Conservation (phyloP, 1,140 invertebrate species). For the Drepana arcuata region DNA sequence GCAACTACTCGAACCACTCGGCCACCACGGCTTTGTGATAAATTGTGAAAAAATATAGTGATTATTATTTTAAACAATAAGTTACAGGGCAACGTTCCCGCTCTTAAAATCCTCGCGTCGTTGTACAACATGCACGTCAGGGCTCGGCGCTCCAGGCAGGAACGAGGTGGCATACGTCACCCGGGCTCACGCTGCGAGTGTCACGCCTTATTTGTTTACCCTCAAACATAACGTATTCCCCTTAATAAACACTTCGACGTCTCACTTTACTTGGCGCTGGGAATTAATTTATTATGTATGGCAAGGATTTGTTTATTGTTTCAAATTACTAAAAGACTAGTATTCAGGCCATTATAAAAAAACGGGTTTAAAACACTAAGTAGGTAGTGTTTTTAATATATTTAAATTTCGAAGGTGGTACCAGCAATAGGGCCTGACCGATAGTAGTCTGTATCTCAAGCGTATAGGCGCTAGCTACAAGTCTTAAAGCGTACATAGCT, state of each 20-base stretch:
- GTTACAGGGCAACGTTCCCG: no score
- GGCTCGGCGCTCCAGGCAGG: slow-evolving; percentile 23
- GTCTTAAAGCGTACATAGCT: no score
- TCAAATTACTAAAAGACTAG: no score
- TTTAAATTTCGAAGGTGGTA: background rate
- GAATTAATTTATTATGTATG: background rate
- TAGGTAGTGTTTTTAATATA: background rate
- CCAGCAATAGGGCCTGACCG: background rate
- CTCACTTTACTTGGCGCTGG: background rate
- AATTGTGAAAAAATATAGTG: slow-evolving; percentile 21
- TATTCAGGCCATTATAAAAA: background rate
- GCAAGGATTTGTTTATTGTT: no score
- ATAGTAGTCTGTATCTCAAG: background rate
- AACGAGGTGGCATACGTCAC: slow-evolving; percentile 30
- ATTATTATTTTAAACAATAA: slow-evolving; percentile 32
- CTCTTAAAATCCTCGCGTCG: no score
- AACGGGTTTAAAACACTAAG: background rate
- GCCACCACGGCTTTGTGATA: no score
- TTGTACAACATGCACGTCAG: no score
- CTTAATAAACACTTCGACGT: slow-evolving; percentile 2
- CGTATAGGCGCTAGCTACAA: no score
- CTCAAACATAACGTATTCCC: background rate
- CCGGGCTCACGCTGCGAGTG: slow-evolving; percentile 42
- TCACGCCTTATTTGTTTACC: slow-evolving; percentile 11
- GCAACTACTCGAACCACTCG: no score